These are phyloP conservation scores for Serranus cabrilla DNA, from an alignment of 2,797 vertebrate species.

Conservation along the genomic window DNA sequence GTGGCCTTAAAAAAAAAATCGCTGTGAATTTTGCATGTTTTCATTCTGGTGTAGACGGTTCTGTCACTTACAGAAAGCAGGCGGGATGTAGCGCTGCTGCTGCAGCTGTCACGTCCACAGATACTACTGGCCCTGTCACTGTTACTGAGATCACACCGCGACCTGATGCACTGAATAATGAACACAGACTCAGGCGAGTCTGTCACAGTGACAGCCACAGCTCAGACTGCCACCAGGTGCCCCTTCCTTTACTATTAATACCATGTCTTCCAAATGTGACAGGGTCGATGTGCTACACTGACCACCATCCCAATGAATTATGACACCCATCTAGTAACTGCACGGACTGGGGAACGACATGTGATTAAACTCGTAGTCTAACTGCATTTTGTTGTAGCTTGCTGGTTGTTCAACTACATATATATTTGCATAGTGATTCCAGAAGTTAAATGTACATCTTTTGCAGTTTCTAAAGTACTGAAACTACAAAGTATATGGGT, in stretches of 20 bases:
- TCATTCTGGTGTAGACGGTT: neutral
- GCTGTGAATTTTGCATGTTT: neutral
- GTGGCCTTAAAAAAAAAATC: neutral
- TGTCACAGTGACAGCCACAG: slow-evolving; percentile 56
- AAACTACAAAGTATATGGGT: no score
- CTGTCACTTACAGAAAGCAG: neutral
- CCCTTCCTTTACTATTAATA: slow-evolving; percentile 52
- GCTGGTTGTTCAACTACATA: no score
- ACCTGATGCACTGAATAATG: slow-evolving; percentile 39
- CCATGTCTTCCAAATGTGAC: slow-evolving; percentile 24
- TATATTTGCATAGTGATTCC: no score
- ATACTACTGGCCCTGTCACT: neutral
- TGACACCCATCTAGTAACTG: neutral
- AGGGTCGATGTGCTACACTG: slow-evolving; percentile 25
- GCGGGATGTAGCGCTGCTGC: neutral
- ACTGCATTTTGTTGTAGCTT: no score
- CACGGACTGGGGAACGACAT: no score
- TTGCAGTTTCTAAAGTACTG: no score
- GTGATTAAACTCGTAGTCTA: no score
- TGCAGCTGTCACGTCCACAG: neutral
- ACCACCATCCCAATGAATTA: slow-evolving; percentile 12
- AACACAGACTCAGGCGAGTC: slow-evolving; percentile 18
- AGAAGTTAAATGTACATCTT: no score
- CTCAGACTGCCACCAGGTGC: slow-evolving; percentile 30
- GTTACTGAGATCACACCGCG: slow-evolving; percentile 4